A percentile compares a stretch with the other conserved stretches of the same genome.
phyloP scores from a whole-genome alignment of 2,797 vertebrate species.

The Labeo calbasu region DNA sequence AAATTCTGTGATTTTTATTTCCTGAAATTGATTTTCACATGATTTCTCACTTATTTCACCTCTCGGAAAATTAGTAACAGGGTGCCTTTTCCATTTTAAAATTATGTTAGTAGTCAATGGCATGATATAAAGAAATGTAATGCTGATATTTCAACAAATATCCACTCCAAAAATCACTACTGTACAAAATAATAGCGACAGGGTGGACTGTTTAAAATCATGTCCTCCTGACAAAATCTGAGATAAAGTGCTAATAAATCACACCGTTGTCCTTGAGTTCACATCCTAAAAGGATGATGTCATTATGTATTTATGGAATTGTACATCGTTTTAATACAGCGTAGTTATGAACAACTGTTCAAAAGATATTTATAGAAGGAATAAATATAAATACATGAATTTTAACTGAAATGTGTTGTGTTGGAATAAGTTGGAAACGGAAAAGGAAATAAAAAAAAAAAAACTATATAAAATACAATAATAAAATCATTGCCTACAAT shows the following conservation, averaged over 20 bases:
- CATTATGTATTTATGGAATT: neutral
- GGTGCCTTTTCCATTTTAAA: neutral
- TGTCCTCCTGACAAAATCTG: neutral
- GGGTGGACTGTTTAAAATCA: neutral
- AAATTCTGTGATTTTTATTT: conserved; percentile 4
- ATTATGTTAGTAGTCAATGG: neutral
- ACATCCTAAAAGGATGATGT: neutral
- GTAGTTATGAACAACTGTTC: neutral
- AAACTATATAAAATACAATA: neutral
- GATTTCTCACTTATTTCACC: neutral
- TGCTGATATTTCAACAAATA: neutral
- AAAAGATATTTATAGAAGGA: neutral
- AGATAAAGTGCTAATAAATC: neutral
- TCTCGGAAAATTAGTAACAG: neutral
- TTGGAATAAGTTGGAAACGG: neutral
- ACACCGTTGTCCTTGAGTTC: neutral
- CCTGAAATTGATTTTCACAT: neutral
- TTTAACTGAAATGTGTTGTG: neutral
- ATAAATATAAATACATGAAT: too few species aligned
- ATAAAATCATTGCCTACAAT: neutral
- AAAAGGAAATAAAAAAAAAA: neutral
- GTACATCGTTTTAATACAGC: neutral
- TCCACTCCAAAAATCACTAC: neutral
- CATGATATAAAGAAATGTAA: neutral
- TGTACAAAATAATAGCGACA: neutral